phyloP scores from a whole-genome alignment of 2,797 vertebrate species.

The Fistularia tabacaria region DNA sequence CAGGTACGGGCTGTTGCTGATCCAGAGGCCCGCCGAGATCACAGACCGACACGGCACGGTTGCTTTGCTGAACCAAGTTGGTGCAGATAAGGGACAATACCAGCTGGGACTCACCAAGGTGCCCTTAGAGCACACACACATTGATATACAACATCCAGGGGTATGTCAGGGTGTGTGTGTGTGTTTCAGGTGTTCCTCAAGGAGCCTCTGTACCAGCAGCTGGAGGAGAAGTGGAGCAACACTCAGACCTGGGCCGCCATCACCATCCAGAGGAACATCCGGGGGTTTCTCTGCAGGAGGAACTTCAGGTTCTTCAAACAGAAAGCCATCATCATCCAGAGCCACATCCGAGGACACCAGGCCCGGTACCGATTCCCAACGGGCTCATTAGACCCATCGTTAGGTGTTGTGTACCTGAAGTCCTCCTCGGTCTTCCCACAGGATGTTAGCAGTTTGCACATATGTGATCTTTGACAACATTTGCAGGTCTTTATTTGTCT shows the following conservation, averaged over 20 bases:
- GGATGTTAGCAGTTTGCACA: too few relatives aligned
- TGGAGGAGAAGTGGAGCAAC: conserved; percentile 78
- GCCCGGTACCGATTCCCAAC: conserved; percentile 77
- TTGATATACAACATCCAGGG: too few relatives aligned
- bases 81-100: conserved; percentile 65
- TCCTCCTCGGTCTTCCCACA: too few relatives aligned
- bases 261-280: conserved; percentile 84
- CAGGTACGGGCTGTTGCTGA: conserved; percentile 78
- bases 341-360: conserved; percentile 86
- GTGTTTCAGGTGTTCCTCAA: conserved; percentile 83
- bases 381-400: too few relatives aligned
- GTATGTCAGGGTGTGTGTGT: background rate
- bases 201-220: conserved; percentile 77
- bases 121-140: background rate
- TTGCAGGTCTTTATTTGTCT: too few relatives aligned
- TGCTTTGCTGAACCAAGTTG: conserved; percentile 72
- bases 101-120: conserved; percentile 76
- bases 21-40: conserved; percentile 18
- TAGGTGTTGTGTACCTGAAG: too few relatives aligned
- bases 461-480: too few relatives aligned
- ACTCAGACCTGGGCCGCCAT: conserved; percentile 83
- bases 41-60: conserved; percentile 65
- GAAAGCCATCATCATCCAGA: conserved; percentile 85
- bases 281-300: conserved; percentile 74
- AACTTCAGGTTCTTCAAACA: conserved; percentile 81